Evolutionary conservation across 2,113 vertebrate species (phyloP).

Genomic region (Oreochromis spilurus): DNA sequence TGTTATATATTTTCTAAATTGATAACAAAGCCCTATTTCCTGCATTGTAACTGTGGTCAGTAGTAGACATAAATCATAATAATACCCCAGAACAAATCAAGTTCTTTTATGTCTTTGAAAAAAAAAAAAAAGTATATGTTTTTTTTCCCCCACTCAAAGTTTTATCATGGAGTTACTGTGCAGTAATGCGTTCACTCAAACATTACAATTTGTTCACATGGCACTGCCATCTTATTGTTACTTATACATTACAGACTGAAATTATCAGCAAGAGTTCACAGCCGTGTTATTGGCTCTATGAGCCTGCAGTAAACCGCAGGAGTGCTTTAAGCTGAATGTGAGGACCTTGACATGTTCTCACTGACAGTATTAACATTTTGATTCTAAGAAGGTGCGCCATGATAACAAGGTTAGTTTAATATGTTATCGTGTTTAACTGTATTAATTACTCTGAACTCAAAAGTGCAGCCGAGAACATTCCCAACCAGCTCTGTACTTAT

Average conservation of each 20-base stretch:
- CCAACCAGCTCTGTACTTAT: neutral
- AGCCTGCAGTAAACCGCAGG: neutral
- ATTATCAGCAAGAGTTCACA: neutral
- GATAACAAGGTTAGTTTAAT: neutral
- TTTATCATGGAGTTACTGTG: neutral
- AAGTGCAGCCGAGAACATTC: neutral
- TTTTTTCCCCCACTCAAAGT: neutral
- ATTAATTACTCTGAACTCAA: neutral
- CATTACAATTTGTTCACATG: neutral
- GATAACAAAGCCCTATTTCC: neutral
- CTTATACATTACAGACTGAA: neutral
- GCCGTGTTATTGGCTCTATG: neutral
- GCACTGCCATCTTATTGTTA: neutral
- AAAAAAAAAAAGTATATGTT: neutral
- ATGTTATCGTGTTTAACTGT: neutral
- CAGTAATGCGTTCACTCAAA: neutral
- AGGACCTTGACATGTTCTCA: neutral
- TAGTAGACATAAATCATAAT: neutral
- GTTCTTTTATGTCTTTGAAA: neutral
- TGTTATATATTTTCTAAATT: neutral
- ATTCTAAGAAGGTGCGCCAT: neutral
- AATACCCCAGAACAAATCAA: neutral
- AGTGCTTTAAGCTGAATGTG: rapidly evolving
- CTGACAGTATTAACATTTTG: neutral
- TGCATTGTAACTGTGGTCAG: neutral